A percentile compares a stretch with the other conserved stretches of the same genome.
phyloP scores from a whole-genome alignment of 2,888 invertebrate species.

The Acrobasis suavella region DNA sequence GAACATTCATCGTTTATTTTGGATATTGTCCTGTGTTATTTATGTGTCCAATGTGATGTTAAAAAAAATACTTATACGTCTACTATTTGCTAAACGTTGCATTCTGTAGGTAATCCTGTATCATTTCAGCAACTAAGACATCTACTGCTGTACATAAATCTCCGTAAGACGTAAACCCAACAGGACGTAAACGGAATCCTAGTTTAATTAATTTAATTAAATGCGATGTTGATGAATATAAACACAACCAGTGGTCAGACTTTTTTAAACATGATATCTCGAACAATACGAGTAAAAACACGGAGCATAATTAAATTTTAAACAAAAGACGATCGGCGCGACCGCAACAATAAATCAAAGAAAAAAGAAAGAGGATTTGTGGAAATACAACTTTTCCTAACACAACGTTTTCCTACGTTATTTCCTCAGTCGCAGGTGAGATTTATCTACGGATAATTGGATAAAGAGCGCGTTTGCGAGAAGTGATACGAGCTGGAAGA shows the following conservation, averaged over 20 bases:
- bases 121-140: no score
- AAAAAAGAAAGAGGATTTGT: conserved; percentile 60
- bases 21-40: no score
- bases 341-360: conserved; percentile 55
- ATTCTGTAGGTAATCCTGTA: no score
- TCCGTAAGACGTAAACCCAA: no score
- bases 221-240: no score
- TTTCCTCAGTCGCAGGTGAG: conserved; percentile 81
- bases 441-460: conserved; percentile 82
- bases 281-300: conserved; percentile 10
- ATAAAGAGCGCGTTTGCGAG: conserved; percentile 79
- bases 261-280: conserved; percentile 31
- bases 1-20: no score
- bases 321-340: conserved; percentile 44
- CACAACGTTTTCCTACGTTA: conserved; percentile 67
- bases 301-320: conserved; percentile 31
- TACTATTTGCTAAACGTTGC: no score
- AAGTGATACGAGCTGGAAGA: conserved; percentile 74
- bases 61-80: no score
- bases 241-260: neutral
- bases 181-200: no score
- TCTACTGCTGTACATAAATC: no score
- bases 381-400: conserved; percentile 67
- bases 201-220: no score
- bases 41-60: no score